These are phyloP conservation scores for Polymixis lichenea DNA, from an alignment of 2,888 invertebrate genomes.

Conservation along the genomic window DNA sequence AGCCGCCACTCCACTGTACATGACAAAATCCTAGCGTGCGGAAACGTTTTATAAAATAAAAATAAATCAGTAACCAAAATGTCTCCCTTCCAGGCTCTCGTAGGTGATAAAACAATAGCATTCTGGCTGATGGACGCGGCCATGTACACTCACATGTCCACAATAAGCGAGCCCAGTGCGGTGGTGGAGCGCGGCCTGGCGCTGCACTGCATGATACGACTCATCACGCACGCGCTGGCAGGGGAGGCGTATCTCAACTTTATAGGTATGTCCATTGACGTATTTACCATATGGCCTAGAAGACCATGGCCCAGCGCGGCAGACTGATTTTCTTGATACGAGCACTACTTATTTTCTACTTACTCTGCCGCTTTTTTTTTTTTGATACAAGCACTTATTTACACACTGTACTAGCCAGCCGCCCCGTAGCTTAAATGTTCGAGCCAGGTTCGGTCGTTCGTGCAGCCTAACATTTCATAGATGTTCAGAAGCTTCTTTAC, in stretches of 20 bases:
- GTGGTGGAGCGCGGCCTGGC: conserved; percentile 98
- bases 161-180: conserved; percentile 91
- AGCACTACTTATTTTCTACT: not conserved
- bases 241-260: conserved; percentile 99
- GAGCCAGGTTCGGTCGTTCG: too few species aligned
- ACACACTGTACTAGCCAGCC: too few species aligned
- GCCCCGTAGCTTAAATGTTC: not conserved
- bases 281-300: too few species aligned
- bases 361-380: not conserved
- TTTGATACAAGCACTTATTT: not conserved
- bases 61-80: too few species aligned
- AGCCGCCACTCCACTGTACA: too few species aligned
- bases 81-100: conserved; percentile 92
- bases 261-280: conserved; percentile 93
- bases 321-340: not conserved
- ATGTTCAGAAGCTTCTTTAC: too few species aligned
- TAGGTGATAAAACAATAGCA: conserved; percentile 99
- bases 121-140: conserved; percentile 99
- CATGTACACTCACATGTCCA: conserved; percentile 99
- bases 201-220: conserved; percentile 98
- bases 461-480: too few species aligned
- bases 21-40: too few species aligned
- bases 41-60: too few species aligned
- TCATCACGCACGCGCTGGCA: conserved; percentile 98
- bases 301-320: too few species aligned